Evolutionary conservation across 1,140 invertebrate genomes (phyloP).

Genomic region (Heterodera schachtii): DNA sequence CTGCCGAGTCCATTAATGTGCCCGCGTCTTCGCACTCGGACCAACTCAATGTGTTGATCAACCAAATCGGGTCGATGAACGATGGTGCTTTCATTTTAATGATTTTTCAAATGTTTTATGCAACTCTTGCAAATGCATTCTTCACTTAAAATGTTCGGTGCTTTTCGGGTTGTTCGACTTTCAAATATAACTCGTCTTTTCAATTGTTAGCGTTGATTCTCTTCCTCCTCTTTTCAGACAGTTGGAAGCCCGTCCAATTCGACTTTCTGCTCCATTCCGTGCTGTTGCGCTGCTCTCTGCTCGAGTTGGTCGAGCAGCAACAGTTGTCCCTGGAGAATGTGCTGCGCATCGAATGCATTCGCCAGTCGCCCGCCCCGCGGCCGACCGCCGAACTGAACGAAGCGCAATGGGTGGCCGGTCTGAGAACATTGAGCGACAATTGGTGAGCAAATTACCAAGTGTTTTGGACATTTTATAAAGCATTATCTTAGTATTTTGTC

Average conservation of each 20-base stretch:
- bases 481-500: slow-evolving; percentile 49
- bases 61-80: slow-evolving; percentile 27
- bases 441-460: neutral
- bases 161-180: too few species aligned
- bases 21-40: slow-evolving; percentile 28
- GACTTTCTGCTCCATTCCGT: slow-evolving; percentile 57
- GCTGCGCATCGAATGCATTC: slow-evolving; percentile 56
- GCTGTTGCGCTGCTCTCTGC: slow-evolving; percentile 46
- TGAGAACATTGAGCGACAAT: slow-evolving; percentile 36
- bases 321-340: slow-evolving; percentile 51
- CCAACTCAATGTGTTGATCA: slow-evolving; percentile 37
- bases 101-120: slow-evolving; percentile 9
- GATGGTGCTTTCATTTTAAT: slow-evolving; percentile 29
- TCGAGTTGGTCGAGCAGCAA: slow-evolving; percentile 53
- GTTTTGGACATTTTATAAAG: neutral
- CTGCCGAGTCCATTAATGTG: slow-evolving; percentile 29
- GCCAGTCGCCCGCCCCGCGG: slow-evolving; percentile 48
- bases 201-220: neutral
- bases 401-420: slow-evolving; percentile 54
- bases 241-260: slow-evolving; percentile 53
- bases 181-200: neutral
- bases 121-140: too few species aligned
- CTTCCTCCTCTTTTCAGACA: slow-evolving; percentile 32
- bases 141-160: too few species aligned
- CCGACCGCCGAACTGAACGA: slow-evolving; percentile 51